Base-by-base conservation (phyloP, 2,888 invertebrate genomes). In the Toxonevra muliebris region DNA sequence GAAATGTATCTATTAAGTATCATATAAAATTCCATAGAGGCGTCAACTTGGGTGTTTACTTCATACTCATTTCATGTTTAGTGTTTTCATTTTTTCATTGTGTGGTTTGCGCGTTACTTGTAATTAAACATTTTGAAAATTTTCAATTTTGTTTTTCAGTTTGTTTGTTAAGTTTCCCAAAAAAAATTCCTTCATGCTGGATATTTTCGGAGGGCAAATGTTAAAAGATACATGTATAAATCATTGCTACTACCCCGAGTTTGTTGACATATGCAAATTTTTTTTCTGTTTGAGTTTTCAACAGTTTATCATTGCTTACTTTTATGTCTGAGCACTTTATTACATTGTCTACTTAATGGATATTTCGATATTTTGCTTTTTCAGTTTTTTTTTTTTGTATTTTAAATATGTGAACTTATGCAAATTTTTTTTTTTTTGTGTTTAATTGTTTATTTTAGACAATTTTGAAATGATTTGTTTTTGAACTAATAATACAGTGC, bases 251-350 rank as follows among this genome's bases (percentile, higher is more conserved):
- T 65, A 67, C 69, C 69, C 64, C 68, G 11, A 5, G 19, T 65
- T 73, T 75, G 75, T 74, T 74, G 73, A 74, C 73, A 71, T 75
- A 75, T 74, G 74, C 66, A 75, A 74, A 75, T 75, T 72, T 71
- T 65, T 43, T 58, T 65, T 63, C 60, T 69, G 70, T 69, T 42
- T 20, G 55, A 15, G 57, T 59, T 41, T 20, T 53, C 59, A 42
- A 68, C 40, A 20, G 48, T 62, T 62, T 61, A 45, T 55, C n/a
- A 12, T 61, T 52, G 65, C 43, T 70, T 70, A 62, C 65, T 57
- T 54, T 61, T 48, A 61, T 63, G 58, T 67, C 65, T 61, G 60
- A 62, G 66, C 55, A 61, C 61, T 66, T 64, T 66, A 67, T 65
- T 66, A 61, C 61, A 65, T 66, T 66, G 52, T 61, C 58, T 69